These are phyloP conservation scores for Scaeva pyrastri DNA, from an alignment of 2,888 invertebrate genomes.

Conservation along the genomic window DNA sequence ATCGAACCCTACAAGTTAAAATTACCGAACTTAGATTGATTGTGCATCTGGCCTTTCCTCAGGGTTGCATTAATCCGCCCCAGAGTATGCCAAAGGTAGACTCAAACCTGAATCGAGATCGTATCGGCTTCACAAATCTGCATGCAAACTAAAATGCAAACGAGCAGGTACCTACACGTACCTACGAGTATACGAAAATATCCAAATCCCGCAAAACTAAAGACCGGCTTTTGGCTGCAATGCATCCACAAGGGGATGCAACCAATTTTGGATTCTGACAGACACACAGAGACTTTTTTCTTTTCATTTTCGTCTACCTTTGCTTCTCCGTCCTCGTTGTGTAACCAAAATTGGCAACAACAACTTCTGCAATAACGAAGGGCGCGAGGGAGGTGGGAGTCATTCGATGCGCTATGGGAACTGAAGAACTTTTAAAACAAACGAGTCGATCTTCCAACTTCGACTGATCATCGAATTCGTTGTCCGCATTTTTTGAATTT, in stretches of 20 bases:
- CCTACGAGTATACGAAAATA: no score
- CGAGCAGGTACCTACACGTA: slow-evolving; percentile 53
- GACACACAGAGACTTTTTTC: slow-evolving; percentile 31
- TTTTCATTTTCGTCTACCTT: background rate
- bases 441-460: slow-evolving; percentile 29
- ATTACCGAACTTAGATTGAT: no score
- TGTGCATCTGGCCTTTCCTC: no score
- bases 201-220: slow-evolving; percentile 9
- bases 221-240: slow-evolving; percentile 38
- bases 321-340: background rate
- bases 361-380: background rate
- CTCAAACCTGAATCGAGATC: slow-evolving; percentile 63
- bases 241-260: slow-evolving; percentile 56
- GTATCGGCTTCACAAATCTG: slow-evolving; percentile 73
- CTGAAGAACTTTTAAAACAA: slow-evolving; percentile 1
- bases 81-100: background rate
- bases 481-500: slow-evolving; percentile 60
- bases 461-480: slow-evolving; percentile 47
- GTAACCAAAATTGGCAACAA: slow-evolving; percentile 49
- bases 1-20: no score
- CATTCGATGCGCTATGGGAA: slow-evolving; percentile 61
- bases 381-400: background rate
- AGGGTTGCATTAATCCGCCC: no score
- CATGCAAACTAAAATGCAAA: slow-evolving; percentile 77
- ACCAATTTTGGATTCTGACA: slow-evolving; percentile 71